Evolutionary conservation across 2,888 invertebrate genomes (phyloP), one percentile per base, ranked within the genome.

Genomic region (Thereva nobilitata): DNA sequence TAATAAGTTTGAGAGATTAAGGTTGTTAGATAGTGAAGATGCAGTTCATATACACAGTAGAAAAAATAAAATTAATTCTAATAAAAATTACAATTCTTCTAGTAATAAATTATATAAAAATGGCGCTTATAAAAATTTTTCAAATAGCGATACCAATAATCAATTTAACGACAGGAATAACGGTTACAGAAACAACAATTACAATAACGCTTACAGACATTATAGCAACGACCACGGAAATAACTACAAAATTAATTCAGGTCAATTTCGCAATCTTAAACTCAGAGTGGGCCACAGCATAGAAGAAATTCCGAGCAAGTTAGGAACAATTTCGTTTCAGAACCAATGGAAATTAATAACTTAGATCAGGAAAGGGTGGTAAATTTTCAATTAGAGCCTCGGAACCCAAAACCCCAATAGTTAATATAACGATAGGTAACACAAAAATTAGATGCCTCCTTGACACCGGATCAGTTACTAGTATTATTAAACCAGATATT

Each of bases 371-470:
- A 44, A 10, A 35, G 35, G 35, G 64, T 55, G 4, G 64, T 65
- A 65, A 65, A 65, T 65, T 65, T 64, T 64, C 64, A 64, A 47
- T 35, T 37, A 50, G 37, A 54, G 40, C 64, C 53, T 64, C 64
- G 50, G 61, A 61, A 61, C 50, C 50, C 6, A 50, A 47, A 52
- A 41, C 54, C 3, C 64, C 64, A 4, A 64, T 64, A 53, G 35
- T 64, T 41, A 9, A 54, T 45, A 5, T 54, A 10, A 54, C 54
- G 5, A 9, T 53, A 6, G 53, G 45, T 4, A 37, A 50, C 9
- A 34, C 53, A 64, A 42, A 53, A 44, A 54, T 64, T 44, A 64
- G 38, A 53, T 53, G 53, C 9, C 64, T 64, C 1, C 53, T 64
- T 12, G 61, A 61, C 37, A 49, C 50, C 5, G 61, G 50, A 9